Evolutionary conservation across 2,797 vertebrate species (phyloP).

Genomic region (Dendrocincla fuliginosa): DNA sequence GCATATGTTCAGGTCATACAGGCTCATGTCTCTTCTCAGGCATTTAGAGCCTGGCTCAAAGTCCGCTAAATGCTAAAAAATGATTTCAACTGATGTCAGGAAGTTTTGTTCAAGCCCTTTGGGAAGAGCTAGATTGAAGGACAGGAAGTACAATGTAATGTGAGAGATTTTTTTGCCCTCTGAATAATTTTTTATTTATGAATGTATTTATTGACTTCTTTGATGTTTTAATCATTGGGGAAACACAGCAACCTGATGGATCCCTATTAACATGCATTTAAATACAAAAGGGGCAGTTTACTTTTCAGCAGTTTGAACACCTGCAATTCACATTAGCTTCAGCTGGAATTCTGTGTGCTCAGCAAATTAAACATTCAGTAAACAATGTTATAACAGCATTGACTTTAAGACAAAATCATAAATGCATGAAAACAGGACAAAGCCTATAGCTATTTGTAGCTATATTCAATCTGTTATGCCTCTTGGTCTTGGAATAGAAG

Average conservation of each 20-base stretch:
- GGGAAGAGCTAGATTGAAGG: background rate
- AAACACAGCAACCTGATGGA: background rate
- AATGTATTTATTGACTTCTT: conserved; percentile 3
- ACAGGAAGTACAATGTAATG: background rate
- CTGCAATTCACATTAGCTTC: conserved; percentile 30
- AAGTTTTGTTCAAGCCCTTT: background rate
- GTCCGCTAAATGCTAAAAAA: background rate
- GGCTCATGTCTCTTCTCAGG: background rate
- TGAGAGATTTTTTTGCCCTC: accelerated
- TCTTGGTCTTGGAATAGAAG: background rate
- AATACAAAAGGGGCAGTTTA: conserved; percentile 34
- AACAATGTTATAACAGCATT: conserved; percentile 10
- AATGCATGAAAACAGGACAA: conserved; percentile 32
- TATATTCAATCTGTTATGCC: conserved; percentile 9
- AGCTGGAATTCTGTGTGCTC: conserved; percentile 30
- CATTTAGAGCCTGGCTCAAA: background rate
- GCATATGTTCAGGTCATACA: background rate
- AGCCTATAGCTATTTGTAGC: conserved; percentile 24
- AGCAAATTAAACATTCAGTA: conserved; percentile 38
- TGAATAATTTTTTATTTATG: conserved; percentile 5
- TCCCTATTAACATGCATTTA: conserved; percentile 28
- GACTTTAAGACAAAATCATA: conserved; percentile 45
- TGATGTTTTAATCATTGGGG: conserved; percentile 31
- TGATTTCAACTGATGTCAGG: background rate
- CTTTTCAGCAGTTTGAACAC: conserved; percentile 22